phyloP scores from a whole-genome alignment of 2,113 vertebrate species.

The Ictidomys tridecemlineatus region DNA sequence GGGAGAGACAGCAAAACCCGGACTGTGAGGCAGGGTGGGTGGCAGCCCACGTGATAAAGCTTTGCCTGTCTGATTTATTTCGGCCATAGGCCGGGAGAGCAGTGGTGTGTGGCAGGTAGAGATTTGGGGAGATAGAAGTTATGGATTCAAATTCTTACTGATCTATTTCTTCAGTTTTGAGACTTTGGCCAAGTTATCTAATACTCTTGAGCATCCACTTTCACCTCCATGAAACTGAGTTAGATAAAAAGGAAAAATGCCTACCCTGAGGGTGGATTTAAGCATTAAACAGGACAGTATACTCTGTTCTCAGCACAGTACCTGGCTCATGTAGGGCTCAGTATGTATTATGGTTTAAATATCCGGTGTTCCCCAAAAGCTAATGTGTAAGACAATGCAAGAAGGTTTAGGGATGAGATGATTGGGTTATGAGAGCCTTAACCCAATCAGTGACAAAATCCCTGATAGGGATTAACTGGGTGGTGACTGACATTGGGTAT shows the following conservation, averaged over 20 bases:
- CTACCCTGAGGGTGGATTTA: neutral
- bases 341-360: no score
- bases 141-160: neutral
- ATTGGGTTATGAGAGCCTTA: no score
- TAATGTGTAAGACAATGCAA: no score
- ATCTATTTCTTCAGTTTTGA: neutral
- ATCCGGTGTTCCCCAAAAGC: no score
- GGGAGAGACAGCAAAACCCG: neutral
- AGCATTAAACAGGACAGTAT: neutral
- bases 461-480: no score
- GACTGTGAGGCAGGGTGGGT: neutral
- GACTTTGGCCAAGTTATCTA: neutral
- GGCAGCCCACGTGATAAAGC: no score
- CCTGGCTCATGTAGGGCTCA: neutral
- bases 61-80: neutral
- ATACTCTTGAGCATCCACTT: neutral
- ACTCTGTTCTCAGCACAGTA: neutral
- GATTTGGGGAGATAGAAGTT: neutral
- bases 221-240: neutral
- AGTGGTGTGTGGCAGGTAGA: neutral
- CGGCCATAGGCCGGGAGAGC: neutral
- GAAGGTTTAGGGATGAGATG: no score
- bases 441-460: no score
- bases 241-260: neutral
- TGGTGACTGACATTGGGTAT: no score